Percentiles rank a stretch among this genome's conserved stretches.
phyloP scores from a whole-genome alignment of 2,113 vertebrate species.

The Ptychochromis oligacanthus region DNA sequence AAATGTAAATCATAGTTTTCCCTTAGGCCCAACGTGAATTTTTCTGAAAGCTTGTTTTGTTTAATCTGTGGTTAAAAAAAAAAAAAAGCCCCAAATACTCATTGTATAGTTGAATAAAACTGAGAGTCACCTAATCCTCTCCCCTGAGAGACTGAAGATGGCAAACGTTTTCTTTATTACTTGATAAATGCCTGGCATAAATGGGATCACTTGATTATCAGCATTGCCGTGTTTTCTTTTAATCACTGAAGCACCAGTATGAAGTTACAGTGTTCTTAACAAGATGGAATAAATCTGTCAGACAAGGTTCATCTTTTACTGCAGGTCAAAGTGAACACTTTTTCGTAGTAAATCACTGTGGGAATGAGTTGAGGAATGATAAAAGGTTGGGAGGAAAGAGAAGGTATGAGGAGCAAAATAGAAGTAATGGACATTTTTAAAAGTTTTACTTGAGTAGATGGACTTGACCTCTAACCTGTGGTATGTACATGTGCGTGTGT shows the following conservation, averaged over 20 bases:
- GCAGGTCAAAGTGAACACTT: not conserved
- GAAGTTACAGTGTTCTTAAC: not conserved
- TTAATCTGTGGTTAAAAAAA: too few relatives aligned
- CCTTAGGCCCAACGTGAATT: too few relatives aligned
- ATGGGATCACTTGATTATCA: rapidly evolving
- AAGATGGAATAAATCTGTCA: not conserved
- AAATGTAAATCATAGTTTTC: too few relatives aligned
- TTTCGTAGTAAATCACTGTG: not conserved
- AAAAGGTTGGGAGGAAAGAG: not conserved
- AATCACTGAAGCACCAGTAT: not conserved
- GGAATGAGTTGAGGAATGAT: not conserved
- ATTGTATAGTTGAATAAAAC: too few relatives aligned
- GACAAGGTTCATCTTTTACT: not conserved
- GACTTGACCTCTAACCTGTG: slow-evolving; percentile 13
- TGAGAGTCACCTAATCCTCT: too few relatives aligned
- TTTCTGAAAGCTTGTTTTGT: too few relatives aligned
- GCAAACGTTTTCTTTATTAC: too few relatives aligned
- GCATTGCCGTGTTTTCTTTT: not conserved
- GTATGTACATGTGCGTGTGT: not conserved
- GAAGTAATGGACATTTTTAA: not conserved
- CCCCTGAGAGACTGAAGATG: too few relatives aligned
- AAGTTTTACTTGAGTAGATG: not conserved
- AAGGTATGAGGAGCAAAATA: not conserved
- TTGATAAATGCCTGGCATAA: not conserved
- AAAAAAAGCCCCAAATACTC: too few relatives aligned